Evolutionary conservation across 2,888 invertebrate genomes (phyloP), one percentile per base, ranked within the genome.

Genomic region (Agonopterix subpropinquella): DNA sequence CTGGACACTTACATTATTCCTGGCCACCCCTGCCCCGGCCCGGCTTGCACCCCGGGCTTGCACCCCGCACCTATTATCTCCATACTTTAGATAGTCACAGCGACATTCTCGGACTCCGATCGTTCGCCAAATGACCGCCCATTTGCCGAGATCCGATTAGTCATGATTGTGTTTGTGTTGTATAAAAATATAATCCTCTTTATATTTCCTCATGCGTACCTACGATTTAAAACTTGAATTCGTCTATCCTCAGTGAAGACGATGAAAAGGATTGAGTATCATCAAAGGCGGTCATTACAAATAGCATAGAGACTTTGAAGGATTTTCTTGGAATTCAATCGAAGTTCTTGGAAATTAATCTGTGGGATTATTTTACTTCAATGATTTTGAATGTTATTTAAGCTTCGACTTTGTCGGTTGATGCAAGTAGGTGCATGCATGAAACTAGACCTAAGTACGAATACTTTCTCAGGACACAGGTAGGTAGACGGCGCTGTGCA

Each of bases 1-100:
- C 67, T 71, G 82, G 78, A 83, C 85, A 86, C 86, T 86, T 79
- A 86, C 87, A 88, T 87, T 87, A 88, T 85, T 79, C 86, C 73
- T 68, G 65, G 71, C 76, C 70, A 65, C 64, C 68, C 63, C 58
- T 28, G 28, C 67, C 60, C 58, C 54, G 60, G 57, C 57, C 60
- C 57, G 51, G 10, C 13, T 28, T 28, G 28, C 13, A 51, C 49
- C 47, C 55, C 56, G 9, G 37, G 49, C 54, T 59, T 65, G 64
- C 77, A 11, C 84, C 82, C 80, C 72, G 77, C 77, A 72, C 76
- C 80, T 78, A 88, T 87, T 87, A 88, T 87, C 88, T 87, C 83
- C 78, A 79, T 85, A 85, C 84, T 87, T 87, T 86, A 87, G 88
- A 88, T 88, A 87, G 86, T 76, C 84, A 74, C 81, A 73, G 73